Evolutionary conservation across 2,113 vertebrate species (phyloP).

Genomic region (Pomatostomus ruficeps): DNA sequence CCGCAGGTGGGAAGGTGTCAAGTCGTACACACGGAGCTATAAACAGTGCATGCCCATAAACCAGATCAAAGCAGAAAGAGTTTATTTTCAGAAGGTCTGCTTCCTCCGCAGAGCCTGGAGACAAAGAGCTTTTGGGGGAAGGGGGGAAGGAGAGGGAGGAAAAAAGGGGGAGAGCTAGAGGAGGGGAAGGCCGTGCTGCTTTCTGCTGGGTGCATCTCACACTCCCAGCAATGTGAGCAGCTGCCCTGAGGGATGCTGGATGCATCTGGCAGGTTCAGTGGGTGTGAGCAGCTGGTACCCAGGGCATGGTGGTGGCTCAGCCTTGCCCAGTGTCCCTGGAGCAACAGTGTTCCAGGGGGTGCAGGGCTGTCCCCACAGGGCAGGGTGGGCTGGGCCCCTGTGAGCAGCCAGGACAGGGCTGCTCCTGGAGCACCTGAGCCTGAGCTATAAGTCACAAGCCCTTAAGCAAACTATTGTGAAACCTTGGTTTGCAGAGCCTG

Average conservation of each 20-base stretch:
- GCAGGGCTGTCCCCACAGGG: neutral
- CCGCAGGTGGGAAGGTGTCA: conserved; percentile 71
- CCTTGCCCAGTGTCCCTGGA: rapidly evolving
- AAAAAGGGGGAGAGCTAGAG: neutral
- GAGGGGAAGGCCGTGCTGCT: neutral
- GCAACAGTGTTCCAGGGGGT: neutral
- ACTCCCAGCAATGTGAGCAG: rapidly evolving
- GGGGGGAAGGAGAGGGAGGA: neutral
- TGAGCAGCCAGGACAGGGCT: neutral
- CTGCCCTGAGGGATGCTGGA: neutral
- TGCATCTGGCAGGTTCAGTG: rapidly evolving
- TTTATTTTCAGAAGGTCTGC: conserved; percentile 67
- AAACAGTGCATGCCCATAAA: conserved; percentile 76
- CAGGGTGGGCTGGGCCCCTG: neutral
- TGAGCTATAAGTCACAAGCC: conserved; percentile 4
- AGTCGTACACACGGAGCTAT: conserved; percentile 67
- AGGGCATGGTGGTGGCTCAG: neutral
- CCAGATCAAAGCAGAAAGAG: conserved; percentile 71
- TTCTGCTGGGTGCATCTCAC: neutral
- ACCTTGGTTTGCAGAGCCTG: neutral
- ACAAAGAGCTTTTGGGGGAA: conserved; percentile 43
- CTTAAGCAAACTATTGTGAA: conserved; percentile 44
- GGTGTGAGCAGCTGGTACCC: rapidly evolving
- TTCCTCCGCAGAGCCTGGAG: conserved; percentile 60
- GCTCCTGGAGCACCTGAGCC: conserved; percentile 23